Evolutionary conservation across 2,888 invertebrate genomes (phyloP).

Genomic region (Protodeltote pygarga): DNA sequence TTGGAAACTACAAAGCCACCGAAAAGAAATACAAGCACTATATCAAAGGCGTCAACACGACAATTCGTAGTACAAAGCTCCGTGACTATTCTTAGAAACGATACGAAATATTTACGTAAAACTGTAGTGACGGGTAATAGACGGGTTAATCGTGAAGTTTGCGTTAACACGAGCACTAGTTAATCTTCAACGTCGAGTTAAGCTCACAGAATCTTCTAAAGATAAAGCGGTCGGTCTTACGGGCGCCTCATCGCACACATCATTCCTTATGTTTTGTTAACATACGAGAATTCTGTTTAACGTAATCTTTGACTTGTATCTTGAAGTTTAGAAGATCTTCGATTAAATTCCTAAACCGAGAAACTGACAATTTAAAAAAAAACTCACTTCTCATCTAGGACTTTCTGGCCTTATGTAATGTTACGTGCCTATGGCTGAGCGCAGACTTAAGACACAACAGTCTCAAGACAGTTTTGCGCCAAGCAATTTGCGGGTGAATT

Average conservation of each 20-base stretch:
- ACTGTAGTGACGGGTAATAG: conserved; percentile 44
- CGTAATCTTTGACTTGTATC: conserved; percentile 10
- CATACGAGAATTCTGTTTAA: conserved; percentile 45
- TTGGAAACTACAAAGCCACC: too few relatives aligned
- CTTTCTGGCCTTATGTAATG: too few relatives aligned
- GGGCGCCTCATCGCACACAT: conserved; percentile 54
- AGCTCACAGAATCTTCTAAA: conserved; percentile 68
- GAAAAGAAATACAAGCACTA: conserved; percentile 2
- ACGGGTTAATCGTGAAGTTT: conserved; percentile 60
- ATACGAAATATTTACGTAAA: conserved; percentile 40
- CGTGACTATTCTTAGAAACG: conserved; percentile 35
- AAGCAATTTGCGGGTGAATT: too few relatives aligned
- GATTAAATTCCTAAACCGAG: neutral
- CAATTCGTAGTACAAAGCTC: conserved; percentile 9
- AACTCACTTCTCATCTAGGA: too few relatives aligned
- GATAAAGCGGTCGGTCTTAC: conserved; percentile 59
- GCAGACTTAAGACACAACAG: too few relatives aligned
- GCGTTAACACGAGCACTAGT: conserved; percentile 52
- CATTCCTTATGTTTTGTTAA: conserved; percentile 51
- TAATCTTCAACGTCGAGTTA: conserved; percentile 69
- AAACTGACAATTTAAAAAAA: too few relatives aligned
- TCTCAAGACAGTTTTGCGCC: too few relatives aligned
- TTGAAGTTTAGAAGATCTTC: neutral
- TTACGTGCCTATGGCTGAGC: too few relatives aligned
- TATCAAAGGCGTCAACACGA: conserved; percentile 11